Evolutionary conservation across 2,888 invertebrate species (phyloP).

Genomic region (Tetheella fluctuosa): DNA sequence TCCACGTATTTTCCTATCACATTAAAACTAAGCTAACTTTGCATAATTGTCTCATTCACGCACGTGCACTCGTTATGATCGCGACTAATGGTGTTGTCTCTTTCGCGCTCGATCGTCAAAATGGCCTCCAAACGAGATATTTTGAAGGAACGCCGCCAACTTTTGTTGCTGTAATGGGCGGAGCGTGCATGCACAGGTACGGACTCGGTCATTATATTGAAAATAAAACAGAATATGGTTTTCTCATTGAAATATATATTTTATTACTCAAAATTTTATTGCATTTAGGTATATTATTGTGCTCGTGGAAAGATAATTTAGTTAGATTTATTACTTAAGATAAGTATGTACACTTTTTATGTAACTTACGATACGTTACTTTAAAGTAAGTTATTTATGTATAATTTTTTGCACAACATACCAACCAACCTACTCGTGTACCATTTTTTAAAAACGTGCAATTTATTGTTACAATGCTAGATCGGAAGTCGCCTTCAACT

Average conservation of each 20-base stretch:
- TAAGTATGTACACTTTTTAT: no score
- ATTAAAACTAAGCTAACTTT: constrained; percentile 82
- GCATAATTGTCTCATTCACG: constrained; percentile 83
- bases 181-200: constrained; percentile 76
- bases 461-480: no score
- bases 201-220: constrained; percentile 45
- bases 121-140: constrained; percentile 84
- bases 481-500: no score
- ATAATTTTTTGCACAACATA: no score
- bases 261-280: no score
- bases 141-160: constrained; percentile 83
- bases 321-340: no score
- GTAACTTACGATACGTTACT: no score
- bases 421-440: no score
- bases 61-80: constrained; percentile 62
- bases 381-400: no score
- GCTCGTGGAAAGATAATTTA: no score
- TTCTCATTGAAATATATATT: neutral
- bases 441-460: no score
- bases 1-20: constrained; percentile 66
- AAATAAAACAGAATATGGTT: neutral
- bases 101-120: constrained; percentile 78
- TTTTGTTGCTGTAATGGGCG: constrained; percentile 84
- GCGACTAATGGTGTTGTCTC: constrained; percentile 61
- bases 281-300: no score